Base-by-base conservation (phyloP, 2,797 vertebrate species). In the Tauraco hartlaubi region DNA sequence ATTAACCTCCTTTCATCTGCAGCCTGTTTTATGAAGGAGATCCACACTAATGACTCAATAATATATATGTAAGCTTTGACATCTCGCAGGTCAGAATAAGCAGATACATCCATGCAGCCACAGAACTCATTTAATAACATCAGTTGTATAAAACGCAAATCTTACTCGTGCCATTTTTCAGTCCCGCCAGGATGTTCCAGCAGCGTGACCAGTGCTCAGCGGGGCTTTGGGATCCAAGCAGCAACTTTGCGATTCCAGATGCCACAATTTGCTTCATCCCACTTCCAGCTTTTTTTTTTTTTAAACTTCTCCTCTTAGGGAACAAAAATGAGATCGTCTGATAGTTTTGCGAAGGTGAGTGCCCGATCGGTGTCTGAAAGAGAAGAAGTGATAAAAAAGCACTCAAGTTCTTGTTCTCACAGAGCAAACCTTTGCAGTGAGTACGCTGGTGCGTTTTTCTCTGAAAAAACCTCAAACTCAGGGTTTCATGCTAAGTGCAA, bases 301-400 rank as follows among this genome's bases (percentile, higher is more conserved):
- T 11, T 46, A 37, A 68, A 19, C 7, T 78, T 78, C 37, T 72
- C 8, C 9, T 83, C 25, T 68, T 37, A 54, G 33, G 22, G 37
- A 82, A 54, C 31, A 88, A 51, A 76, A 69, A 55, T 23, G 37
- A 91, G 59, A 68, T 85, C 13, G 4, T 31, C 54, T 75, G 61
- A 66, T 17, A 62, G 29, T 74, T 91, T 66, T 29, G 3, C 63
- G 75, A 66, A 83, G 58, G 71, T 93, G 74, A 61, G 59, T 48
- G 81, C 63, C 67, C 76, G 69, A 77, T 58, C 21, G 2, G 62
- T 64, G 52, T 85, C 92, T 92, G 44, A 83, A 85, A 88, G 63
- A 39, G 41, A 90, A 75, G 67, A 84, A 95, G 58, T 66, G 66
- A 64, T 87, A 88, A 61, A 89, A 88, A 61, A 89, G 66, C 54